These are phyloP conservation scores for Chaetorhynchus papuensis DNA, from an alignment of 2,113 vertebrate species.

Conservation along the genomic window DNA sequence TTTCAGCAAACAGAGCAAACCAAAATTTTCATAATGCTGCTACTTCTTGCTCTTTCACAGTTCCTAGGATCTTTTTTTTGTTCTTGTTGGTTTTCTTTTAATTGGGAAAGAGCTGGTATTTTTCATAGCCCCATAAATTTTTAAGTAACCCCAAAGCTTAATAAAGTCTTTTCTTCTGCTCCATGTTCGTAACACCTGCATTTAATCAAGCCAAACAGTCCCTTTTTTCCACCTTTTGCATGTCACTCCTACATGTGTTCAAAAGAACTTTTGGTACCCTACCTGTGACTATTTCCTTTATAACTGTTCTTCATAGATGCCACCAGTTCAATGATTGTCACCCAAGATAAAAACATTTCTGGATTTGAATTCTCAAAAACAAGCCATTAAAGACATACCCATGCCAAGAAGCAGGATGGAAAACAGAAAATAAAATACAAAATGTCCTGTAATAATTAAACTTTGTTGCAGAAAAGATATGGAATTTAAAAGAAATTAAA, in stretches of 20 bases:
- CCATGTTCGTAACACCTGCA: background rate
- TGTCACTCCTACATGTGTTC: background rate
- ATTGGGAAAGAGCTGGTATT: constrained; percentile 8
- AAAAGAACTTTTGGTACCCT: background rate
- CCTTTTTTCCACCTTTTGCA: background rate
- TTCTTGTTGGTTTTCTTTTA: background rate
- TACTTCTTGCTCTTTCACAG: background rate
- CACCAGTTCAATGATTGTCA: background rate
- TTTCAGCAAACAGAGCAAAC: background rate
- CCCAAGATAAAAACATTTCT: background rate
- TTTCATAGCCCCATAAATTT: constrained; percentile 48
- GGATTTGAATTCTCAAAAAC: background rate
- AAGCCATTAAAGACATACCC: background rate
- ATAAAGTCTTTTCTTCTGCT: constrained; percentile 25
- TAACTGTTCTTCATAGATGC: background rate
- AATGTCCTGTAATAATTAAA: background rate
- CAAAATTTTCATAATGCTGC: background rate
- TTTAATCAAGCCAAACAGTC: background rate
- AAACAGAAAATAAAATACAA: background rate
- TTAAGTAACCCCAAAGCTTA: constrained; percentile 23
- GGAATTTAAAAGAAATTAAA: background rate
- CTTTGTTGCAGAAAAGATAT: background rate
- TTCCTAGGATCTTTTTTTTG: background rate
- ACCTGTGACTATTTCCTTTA: background rate
- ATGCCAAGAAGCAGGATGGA: background rate